These are phyloP conservation scores for Xanthorhoe designata DNA, from an alignment of 2,888 invertebrate genomes.

Conservation along the genomic window DNA sequence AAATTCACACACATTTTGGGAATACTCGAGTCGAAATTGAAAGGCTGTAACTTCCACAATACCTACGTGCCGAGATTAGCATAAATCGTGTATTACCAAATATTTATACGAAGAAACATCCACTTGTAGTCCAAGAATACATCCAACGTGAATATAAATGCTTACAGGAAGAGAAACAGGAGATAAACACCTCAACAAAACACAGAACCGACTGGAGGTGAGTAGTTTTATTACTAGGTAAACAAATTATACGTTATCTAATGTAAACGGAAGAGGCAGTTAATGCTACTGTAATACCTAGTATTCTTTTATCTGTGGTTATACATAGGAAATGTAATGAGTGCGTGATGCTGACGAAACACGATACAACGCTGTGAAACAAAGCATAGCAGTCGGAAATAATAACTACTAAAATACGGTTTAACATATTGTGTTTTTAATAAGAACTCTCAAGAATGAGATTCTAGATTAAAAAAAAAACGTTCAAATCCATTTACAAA, in stretches of 20 bases:
- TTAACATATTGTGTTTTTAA: not conserved
- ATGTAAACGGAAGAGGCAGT: conserved; percentile 38
- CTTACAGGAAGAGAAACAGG: conserved; percentile 23
- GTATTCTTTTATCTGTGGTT: too few species aligned
- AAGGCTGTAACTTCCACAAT: conserved; percentile 6
- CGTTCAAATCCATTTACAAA: not conserved
- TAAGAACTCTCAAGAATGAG: not conserved
- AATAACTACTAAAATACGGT: not conserved
- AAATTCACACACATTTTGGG: conserved; percentile 9
- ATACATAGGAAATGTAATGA: conserved; percentile 30
- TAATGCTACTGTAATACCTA: conserved; percentile 34
- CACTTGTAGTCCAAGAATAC: conserved; percentile 18
- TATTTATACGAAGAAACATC: conserved; percentile 13
- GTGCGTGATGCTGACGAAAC: conserved; percentile 24
- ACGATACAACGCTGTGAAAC: conserved; percentile 20
- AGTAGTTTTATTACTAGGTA: conserved; percentile 22
- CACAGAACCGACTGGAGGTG: conserved; percentile 8
- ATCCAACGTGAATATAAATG: not conserved
- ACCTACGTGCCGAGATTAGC: conserved; percentile 14
- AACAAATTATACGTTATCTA: conserved; percentile 38
- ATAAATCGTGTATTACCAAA: conserved; percentile 20
- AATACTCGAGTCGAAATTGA: conserved; percentile 16
- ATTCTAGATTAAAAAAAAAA: not conserved
- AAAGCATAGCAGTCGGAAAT: conserved; percentile 4
- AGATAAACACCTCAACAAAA: conserved; percentile 13